phyloP scores from a whole-genome alignment of 2,113 vertebrate genomes.

The Triplophysa siluroides region DNA sequence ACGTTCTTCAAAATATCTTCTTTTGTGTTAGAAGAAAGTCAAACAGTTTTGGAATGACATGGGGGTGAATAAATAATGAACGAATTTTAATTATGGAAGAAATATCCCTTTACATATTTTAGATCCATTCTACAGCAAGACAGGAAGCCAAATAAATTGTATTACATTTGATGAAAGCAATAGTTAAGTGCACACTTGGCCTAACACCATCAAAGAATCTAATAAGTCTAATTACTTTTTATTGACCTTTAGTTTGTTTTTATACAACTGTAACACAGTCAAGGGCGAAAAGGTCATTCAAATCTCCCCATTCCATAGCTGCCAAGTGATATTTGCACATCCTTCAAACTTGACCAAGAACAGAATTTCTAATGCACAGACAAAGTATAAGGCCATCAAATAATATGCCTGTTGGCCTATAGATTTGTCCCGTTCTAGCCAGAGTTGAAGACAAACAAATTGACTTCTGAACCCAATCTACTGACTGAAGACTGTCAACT shows the following conservation, averaged over 20 bases:
- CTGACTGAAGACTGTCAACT: conserved; percentile 15
- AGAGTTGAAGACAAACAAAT: conserved; percentile 15
- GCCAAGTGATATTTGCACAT: conserved; percentile 43
- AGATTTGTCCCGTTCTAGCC: not conserved
- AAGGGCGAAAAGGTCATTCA: conserved; percentile 37
- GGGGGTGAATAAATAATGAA: too few relatives aligned
- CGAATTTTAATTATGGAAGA: too few relatives aligned
- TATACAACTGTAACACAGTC: not conserved
- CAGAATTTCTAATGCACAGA: not conserved
- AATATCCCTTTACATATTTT: too few relatives aligned
- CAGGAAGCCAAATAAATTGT: too few relatives aligned
- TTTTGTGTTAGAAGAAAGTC: too few relatives aligned
- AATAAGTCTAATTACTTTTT: not conserved
- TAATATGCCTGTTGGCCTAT: not conserved
- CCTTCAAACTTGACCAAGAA: conserved; percentile 39
- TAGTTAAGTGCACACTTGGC: too few relatives aligned
- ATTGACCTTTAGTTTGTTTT: not conserved
- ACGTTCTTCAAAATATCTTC: too few relatives aligned
- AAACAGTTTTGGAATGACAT: too few relatives aligned
- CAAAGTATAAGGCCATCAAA: not conserved
- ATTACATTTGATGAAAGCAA: too few relatives aligned
- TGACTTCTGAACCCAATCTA: conserved; percentile 30
- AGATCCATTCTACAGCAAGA: too few relatives aligned
- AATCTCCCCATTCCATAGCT: conserved; percentile 23
- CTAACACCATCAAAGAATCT: too few relatives aligned